phyloP scores from a whole-genome alignment of 2,797 vertebrate genomes.

The Artibeus lituratus region DNA sequence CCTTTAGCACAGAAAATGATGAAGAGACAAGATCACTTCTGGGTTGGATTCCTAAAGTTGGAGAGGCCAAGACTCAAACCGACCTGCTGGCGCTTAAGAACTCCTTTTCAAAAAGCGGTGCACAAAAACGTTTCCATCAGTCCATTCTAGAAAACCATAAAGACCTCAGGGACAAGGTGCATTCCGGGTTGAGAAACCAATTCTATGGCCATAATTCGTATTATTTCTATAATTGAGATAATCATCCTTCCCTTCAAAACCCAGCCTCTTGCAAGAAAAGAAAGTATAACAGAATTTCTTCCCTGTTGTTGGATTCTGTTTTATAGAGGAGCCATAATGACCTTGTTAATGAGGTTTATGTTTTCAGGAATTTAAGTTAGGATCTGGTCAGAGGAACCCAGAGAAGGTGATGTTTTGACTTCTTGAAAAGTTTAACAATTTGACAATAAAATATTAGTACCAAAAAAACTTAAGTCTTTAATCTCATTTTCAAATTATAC shows the following conservation, averaged over 20 bases:
- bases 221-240: slow-evolving; percentile 84
- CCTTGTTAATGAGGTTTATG: slow-evolving; percentile 53
- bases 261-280: slow-evolving; percentile 45
- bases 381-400: slow-evolving; percentile 47
- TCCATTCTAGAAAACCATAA: slow-evolving; percentile 74
- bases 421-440: slow-evolving; percentile 49
- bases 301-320: slow-evolving; percentile 38
- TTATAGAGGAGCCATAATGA: slow-evolving; percentile 22
- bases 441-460: slow-evolving; percentile 59
- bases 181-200: slow-evolving; percentile 82
- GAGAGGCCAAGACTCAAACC: slow-evolving; percentile 25
- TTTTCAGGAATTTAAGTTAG: slow-evolving; percentile 64
- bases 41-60: slow-evolving; percentile 49
- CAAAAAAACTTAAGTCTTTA: slow-evolving; percentile 48
- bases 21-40: slow-evolving; percentile 26
- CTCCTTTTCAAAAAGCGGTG: slow-evolving; percentile 83
- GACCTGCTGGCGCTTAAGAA: slow-evolving; percentile 82
- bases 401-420: slow-evolving; percentile 47
- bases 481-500: slow-evolving; percentile 42
- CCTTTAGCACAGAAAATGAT: background rate
- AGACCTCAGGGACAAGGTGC: slow-evolving; percentile 84
- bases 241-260: slow-evolving; percentile 42
- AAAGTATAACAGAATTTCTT: slow-evolving; percentile 33
- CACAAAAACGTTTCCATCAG: slow-evolving; percentile 78
- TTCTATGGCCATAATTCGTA: slow-evolving; percentile 85